Base-by-base conservation (phyloP, 2,888 invertebrate genomes). In the Odontocolon sp. region DNA sequence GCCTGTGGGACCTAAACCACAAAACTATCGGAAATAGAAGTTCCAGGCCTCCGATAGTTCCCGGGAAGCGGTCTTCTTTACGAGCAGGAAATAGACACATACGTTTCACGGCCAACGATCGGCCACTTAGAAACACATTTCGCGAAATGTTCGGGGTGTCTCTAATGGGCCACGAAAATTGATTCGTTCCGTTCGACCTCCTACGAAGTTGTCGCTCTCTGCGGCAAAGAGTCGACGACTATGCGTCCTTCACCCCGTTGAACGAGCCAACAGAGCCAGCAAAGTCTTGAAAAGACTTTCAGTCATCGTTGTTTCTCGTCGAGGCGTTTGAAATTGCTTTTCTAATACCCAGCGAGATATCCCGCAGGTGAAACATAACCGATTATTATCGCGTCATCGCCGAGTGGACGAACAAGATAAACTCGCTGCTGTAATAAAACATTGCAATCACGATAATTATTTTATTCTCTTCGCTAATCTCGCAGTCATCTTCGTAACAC, bases 21-120 rank as follows among this genome's bases (percentile, higher is more conserved):
- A 88, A 87, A 78, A 87, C 83, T 81, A 86, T 88, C 86, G 86
- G 85, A 87, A 87, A 87, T 88, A 85, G 83, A 82, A 83, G 78
- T 78, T 67, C 56, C 61, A 59, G 79, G 67, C 9, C 42, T 28
- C 14, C 26, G 16, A 16, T 68, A 50, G 63, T 71, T 74, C 54
- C 54, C 47, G 67, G 52, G 75, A 81, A 82, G 73, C 71, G 77
- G 61, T 75, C 75, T 64, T 64, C 63, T 78, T 80, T 80, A 82
- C 75, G 81, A 80, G 76, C 79, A 80, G 78, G 74, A 81, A 80
- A 77, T 80, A 78, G 73, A 78, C 63, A 77, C 59, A 72, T 72
- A 56, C 54, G 72, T 77, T 71, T 70, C 56, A 70, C 61, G 56
- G 52, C 54, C 69, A 72, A 69, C 69, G 56, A 66, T 80, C 68